Percentiles rank a stretch among this genome's conserved stretches.
Conservation (phyloP, 2,888 invertebrate species). For the Zele albiditarsus region DNA sequence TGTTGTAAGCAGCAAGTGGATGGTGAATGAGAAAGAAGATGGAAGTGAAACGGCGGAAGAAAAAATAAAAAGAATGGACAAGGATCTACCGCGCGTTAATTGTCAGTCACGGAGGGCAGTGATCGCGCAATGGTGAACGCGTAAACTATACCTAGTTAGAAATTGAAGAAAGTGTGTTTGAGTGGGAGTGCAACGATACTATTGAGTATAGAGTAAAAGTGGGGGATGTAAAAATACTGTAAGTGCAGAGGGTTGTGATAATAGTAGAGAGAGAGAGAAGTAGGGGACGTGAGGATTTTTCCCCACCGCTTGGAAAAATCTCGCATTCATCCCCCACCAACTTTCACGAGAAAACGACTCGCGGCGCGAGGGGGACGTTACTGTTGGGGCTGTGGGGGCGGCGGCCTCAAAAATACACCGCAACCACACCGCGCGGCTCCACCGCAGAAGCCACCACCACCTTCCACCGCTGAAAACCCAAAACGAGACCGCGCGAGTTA, state of each 20-base stretch:
- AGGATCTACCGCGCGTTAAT: slow-evolving; percentile 45
- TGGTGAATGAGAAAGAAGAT: slow-evolving; percentile 16
- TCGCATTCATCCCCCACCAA: slow-evolving; percentile 56
- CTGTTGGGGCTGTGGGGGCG: slow-evolving; percentile 67
- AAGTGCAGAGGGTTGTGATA: neutral
- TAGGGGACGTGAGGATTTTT: slow-evolving; percentile 60
- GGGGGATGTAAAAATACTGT: neutral
- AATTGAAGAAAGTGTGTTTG: slow-evolving; percentile 37
- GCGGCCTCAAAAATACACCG: slow-evolving; percentile 73
- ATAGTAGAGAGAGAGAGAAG: slow-evolving; percentile 39
- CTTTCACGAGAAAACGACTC: slow-evolving; percentile 54
- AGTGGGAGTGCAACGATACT: slow-evolving; percentile 25
- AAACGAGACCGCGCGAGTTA: slow-evolving; percentile 71
- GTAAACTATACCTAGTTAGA: slow-evolving; percentile 25
- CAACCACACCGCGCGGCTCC: slow-evolving; percentile 73
- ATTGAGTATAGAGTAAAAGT: neutral
- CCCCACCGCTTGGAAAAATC: slow-evolving; percentile 71
- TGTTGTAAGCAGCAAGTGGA: slow-evolving; percentile 27
- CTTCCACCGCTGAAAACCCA: slow-evolving; percentile 69
- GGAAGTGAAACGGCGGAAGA: neutral
- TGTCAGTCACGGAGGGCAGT: slow-evolving; percentile 47
- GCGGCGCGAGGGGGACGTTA: slow-evolving; percentile 57
- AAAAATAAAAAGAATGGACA: slow-evolving; percentile 11
- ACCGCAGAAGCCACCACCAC: slow-evolving; percentile 72
- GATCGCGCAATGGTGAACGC: slow-evolving; percentile 33